phyloP scores from a whole-genome alignment of 2,888 invertebrate genomes.

The Oscheius onirici region DNA sequence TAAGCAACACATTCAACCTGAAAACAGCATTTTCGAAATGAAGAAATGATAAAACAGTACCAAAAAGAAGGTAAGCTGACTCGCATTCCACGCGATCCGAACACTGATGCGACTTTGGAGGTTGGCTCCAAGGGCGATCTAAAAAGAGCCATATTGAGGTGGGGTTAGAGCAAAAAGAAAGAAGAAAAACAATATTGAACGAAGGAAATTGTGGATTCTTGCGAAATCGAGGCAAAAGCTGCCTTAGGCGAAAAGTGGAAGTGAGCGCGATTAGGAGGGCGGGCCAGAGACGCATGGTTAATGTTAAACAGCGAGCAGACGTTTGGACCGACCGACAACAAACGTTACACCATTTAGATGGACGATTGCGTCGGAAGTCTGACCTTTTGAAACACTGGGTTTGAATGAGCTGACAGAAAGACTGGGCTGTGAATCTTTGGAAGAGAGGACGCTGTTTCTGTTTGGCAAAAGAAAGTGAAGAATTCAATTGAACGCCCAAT shows the following conservation, averaged over 20 bases:
- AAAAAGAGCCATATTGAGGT: neutral
- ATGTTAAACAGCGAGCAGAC: slow-evolving; percentile 9
- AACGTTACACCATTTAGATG: too few relatives aligned
- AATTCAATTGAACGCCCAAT: too few relatives aligned
- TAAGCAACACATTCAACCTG: slow-evolving; percentile 13
- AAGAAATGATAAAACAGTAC: neutral
- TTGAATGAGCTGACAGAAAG: too few relatives aligned
- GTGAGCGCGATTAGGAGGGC: slow-evolving; percentile 6
- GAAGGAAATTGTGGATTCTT: neutral
- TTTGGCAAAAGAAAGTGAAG: too few relatives aligned
- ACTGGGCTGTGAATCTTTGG: too few relatives aligned
- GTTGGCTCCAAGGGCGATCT: slow-evolving; percentile 24
- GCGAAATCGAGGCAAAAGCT: neutral
- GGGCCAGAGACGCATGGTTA: neutral
- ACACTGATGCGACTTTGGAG: slow-evolving; percentile 21
- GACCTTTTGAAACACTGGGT: too few relatives aligned
- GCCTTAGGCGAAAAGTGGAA: neutral
- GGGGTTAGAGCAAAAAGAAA: neutral
- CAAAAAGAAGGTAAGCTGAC: slow-evolving; percentile 10
- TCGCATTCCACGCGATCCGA: slow-evolving; percentile 15
- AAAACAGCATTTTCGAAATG: neutral
- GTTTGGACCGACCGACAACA: neutral
- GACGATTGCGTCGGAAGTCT: too few relatives aligned
- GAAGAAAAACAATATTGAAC: neutral
- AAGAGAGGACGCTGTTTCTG: too few relatives aligned